Base-by-base conservation (phyloP, 2,113 vertebrate species). In the Myotis lucifugus region DNA sequence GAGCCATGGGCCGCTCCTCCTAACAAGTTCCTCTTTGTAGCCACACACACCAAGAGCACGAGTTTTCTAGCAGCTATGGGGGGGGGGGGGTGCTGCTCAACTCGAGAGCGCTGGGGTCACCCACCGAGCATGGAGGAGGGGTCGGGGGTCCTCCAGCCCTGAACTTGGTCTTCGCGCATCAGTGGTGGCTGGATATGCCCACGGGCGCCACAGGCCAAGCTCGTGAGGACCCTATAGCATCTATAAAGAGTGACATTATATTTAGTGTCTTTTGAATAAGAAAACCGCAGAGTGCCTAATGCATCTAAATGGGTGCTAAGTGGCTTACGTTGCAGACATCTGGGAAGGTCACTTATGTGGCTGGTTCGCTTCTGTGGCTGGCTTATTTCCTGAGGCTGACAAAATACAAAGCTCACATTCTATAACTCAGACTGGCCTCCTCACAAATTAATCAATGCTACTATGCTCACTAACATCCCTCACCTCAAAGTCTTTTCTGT, bases 41-140 rank as follows among this genome's bases (percentile, higher is more conserved):
- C 32, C 70, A 66, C 10, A n/a, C 0, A 3, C 37, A 37, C 37
- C 17, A n/a, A 56, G 70, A 92, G 59, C 3, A 5, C 34, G 0
- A 0, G 46, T 14, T 37, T 56, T 27, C n/a, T 6, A 37, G 73
- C 46, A 59, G 86, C 37, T 1, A 4, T 11, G 14, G 9, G 10
- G 14, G 32, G 13, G 32, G 13, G 27, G 1, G 19, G 73, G 15
- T 50, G 48, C 27, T 14, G 5, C 34, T 52, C 23, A 42, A 25
- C 17, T 42, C 29, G 5, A 67, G 21, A 12, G 25, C 1, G 2
- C 10, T 0, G 8, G 5, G 2, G 6, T 23, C 1, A 1, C 5
- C 2, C 42, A 42, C 42, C 0, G 42, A 42, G 42, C 42, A 42
- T 42, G 42, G 48, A 23, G 12, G 17, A 21, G 37, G 34, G 9